phyloP scores from a whole-genome alignment of 2,113 vertebrate genomes.

The Amblyornis subalaris region DNA sequence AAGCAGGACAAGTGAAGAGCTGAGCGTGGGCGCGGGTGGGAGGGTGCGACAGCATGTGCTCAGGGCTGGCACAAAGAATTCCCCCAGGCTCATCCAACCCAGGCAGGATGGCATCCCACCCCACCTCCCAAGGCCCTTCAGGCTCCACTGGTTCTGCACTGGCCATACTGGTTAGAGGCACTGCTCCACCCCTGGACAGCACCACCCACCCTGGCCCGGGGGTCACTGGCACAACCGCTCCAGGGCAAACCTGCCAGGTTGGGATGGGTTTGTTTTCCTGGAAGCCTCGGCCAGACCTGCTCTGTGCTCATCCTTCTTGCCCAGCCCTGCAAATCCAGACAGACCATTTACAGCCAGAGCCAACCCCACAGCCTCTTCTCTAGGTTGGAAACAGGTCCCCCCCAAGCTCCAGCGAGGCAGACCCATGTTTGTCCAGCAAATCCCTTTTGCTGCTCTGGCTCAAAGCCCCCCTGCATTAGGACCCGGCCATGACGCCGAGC shows the following conservation, averaged over 20 bases:
- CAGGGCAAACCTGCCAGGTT: neutral
- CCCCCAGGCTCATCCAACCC: neutral
- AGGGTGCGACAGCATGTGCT: neutral
- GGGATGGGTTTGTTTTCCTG: neutral
- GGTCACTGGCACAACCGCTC: neutral
- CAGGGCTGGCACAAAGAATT: neutral
- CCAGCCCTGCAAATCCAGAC: neutral
- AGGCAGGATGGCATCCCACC: neutral
- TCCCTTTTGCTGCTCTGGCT: neutral
- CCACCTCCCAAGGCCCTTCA: neutral
- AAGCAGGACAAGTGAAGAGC: neutral
- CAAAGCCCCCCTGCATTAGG: neutral
- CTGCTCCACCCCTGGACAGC: neutral
- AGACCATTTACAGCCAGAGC: neutral
- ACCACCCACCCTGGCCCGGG: neutral
- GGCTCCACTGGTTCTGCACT: conserved; percentile 11
- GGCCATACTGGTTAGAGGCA: neutral
- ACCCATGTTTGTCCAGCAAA: neutral
- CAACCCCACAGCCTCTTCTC: neutral
- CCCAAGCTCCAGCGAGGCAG: neutral
- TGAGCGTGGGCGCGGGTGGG: rapidly evolving
- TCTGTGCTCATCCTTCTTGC: neutral
- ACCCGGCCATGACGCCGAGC: neutral
- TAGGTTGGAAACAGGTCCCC: neutral
- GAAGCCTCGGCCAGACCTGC: neutral